Conservation (phyloP, 2,113 vertebrate species). For the Helogale parvula region DNA sequence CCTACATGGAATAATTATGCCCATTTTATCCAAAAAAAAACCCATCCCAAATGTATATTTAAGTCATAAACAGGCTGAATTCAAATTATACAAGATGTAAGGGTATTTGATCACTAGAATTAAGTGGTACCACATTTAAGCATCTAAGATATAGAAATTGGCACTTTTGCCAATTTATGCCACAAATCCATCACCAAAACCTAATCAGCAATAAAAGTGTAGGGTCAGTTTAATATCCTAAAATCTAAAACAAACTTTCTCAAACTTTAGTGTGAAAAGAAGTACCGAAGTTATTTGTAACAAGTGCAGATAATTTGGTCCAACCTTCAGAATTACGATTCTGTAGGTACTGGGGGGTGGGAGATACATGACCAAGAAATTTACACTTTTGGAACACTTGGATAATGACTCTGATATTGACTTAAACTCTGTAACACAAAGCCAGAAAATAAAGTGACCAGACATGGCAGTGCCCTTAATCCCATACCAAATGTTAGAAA, state of each 20-base stretch:
- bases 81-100: constrained; percentile 38
- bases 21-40: constrained; percentile 5
- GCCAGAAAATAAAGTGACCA: constrained; percentile 37
- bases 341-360: not conserved
- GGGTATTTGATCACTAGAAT: not conserved
- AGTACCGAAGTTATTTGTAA: not conserved
- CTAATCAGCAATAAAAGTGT: not conserved
- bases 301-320: not conserved
- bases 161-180: not conserved
- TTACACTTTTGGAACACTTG: not conserved
- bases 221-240: not conserved
- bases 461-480: not conserved
- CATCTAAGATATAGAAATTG: not conserved
- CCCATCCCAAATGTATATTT: not conserved
- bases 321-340: not conserved
- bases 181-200: not conserved
- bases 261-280: not conserved
- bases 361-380: not conserved
- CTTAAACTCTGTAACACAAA: not conserved
- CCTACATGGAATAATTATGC: not conserved
- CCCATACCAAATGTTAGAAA: not conserved
- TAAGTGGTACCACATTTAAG: not conserved
- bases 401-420: not conserved
- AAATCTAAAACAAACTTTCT: not conserved
- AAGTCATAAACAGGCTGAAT: constrained; percentile 1